Conservation (phyloP, 1,140 invertebrate genomes). For the Elymnias hypermnestra region DNA sequence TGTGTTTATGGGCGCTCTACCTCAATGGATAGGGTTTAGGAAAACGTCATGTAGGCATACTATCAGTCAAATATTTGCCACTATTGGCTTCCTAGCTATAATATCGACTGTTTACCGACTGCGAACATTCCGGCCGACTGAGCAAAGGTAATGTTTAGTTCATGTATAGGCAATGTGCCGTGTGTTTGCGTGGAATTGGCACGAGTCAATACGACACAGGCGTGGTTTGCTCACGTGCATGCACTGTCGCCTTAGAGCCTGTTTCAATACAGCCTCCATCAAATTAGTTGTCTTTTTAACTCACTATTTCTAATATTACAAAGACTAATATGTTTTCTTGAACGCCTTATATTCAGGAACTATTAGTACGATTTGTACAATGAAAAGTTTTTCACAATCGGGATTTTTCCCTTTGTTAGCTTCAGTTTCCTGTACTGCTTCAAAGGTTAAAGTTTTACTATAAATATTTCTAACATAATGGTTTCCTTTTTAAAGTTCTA, state of each 20-base stretch:
- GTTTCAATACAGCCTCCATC: conserved; percentile 4
- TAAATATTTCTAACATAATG: too few relatives aligned
- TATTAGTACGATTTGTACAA: too few relatives aligned
- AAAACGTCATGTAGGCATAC: conserved; percentile 27
- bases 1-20: background rate
- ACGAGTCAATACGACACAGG: conserved; percentile 25
- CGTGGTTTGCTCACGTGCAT: conserved; percentile 20
- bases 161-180: conserved; percentile 30
- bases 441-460: too few relatives aligned
- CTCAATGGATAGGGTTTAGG: background rate
- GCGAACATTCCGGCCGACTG: conserved; percentile 39
- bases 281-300: too few relatives aligned
- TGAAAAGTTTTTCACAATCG: too few relatives aligned
- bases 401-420: too few relatives aligned
- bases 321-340: too few relatives aligned
- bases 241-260: conserved; percentile 23
- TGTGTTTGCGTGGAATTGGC: conserved; percentile 28
- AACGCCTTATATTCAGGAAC: too few relatives aligned
- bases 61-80: conserved; percentile 52
- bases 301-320: too few relatives aligned
- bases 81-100: conserved; percentile 18
- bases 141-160: conserved; percentile 51
- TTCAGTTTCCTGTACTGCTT: too few relatives aligned
- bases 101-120: conserved; percentile 30
- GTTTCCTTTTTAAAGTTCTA: too few relatives aligned